Conservation (phyloP, 64 coral and sea anemone species). For the Pachyseris speciosa region DNA sequence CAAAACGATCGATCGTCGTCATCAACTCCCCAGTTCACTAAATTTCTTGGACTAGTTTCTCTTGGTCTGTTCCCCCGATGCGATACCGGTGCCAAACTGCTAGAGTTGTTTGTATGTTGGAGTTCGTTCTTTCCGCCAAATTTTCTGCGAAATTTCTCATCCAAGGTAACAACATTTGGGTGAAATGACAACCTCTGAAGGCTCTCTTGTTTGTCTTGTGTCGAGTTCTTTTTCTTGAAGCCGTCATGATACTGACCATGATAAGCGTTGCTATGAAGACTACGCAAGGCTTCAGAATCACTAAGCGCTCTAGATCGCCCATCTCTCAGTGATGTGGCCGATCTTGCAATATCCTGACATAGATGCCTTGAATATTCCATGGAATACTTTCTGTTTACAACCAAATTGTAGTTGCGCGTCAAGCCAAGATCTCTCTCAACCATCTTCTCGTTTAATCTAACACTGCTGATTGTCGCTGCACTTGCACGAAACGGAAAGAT, state of each 20-base stretch:
- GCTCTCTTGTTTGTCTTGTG: not conserved
- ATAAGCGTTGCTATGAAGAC: not conserved
- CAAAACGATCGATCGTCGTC: not conserved
- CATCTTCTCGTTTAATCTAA: not conserved
- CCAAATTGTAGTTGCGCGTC: not conserved
- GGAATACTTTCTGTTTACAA: not conserved
- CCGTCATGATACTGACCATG: not conserved
- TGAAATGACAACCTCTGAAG: not conserved
- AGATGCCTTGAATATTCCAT: conserved; percentile 14
- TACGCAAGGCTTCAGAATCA: not conserved
- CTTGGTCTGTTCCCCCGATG: not conserved
- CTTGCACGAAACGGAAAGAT: too few species aligned
- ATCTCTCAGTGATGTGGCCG: not conserved
- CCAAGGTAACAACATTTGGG: not conserved
- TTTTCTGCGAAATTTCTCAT: not conserved
- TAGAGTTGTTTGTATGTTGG: not conserved
- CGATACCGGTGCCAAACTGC: not conserved
- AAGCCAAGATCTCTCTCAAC: not conserved
- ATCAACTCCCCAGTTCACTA: not conserved
- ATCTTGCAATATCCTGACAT: not conserved
- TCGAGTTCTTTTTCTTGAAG: not conserved
- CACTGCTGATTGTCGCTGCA: too few species aligned
- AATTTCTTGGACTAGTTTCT: not conserved
- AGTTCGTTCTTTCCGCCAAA: not conserved
- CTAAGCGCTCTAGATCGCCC: not conserved